Evolutionary conservation across 1,140 invertebrate genomes (phyloP).

Genomic region (Eurytemora carolleeae): DNA sequence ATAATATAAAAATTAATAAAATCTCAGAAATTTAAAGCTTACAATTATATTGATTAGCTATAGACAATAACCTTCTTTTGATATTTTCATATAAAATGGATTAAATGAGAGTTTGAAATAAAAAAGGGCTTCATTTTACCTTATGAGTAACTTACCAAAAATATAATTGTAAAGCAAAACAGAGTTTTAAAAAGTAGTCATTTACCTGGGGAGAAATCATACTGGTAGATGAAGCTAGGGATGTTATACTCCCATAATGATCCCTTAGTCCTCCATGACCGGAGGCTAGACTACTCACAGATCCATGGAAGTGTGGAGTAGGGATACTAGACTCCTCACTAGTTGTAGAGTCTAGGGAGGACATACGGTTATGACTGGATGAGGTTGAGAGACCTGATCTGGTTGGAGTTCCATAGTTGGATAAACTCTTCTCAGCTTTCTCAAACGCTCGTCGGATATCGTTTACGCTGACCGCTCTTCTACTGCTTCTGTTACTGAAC

Average conservation of each 20-base stretch:
- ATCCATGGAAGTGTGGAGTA: conserved; percentile 24
- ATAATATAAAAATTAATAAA: not conserved
- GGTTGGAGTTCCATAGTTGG: too few species aligned
- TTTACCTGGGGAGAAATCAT: conserved; percentile 38
- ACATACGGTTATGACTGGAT: conserved; percentile 25
- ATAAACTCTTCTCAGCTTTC: conserved; percentile 25
- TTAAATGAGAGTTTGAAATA: too few species aligned
- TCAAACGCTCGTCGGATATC: conserved; percentile 41
- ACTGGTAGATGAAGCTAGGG: conserved; percentile 38
- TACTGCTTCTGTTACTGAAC: conserved; percentile 16
- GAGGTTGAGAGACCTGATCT: conserved; percentile 9
- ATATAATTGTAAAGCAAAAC: too few species aligned
- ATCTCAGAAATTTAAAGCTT: not conserved
- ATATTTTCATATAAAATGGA: too few species aligned
- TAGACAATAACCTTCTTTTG: too few species aligned
- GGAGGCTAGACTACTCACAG: conserved; percentile 24
- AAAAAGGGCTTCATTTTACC: too few species aligned
- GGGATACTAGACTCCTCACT: conserved; percentile 28
- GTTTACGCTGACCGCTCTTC: conserved; percentile 19
- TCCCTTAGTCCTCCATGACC: conserved; percentile 25
- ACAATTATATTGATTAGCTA: too few species aligned
- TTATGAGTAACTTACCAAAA: too few species aligned
- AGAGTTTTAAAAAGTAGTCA: conserved; percentile 5
- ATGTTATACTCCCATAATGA: conserved; percentile 40
- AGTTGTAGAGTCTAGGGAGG: conserved; percentile 30